Evolutionary conservation across 2,797 vertebrate genomes (phyloP).

Genomic region (Acanthis flammea): DNA sequence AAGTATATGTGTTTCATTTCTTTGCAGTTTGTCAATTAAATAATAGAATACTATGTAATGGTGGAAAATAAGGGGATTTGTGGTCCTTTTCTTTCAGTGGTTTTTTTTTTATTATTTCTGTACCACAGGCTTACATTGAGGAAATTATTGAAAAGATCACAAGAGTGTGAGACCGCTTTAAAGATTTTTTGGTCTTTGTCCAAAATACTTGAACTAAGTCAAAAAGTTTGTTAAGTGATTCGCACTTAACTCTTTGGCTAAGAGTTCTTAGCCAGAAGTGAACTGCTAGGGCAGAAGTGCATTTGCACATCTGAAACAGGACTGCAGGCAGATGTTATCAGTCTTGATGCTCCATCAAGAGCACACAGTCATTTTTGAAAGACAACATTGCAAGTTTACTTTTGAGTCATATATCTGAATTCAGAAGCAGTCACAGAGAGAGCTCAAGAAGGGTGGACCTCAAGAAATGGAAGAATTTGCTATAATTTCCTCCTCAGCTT

Average conservation of each 20-base stretch:
- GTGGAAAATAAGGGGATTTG: not conserved
- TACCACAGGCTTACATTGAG: not conserved
- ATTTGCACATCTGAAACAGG: not conserved
- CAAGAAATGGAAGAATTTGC: not conserved
- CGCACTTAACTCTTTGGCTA: not conserved
- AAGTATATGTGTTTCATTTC: not conserved
- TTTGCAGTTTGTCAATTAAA: not conserved
- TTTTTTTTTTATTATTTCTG: not conserved
- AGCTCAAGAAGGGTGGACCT: not conserved
- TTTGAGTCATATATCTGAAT: not conserved
- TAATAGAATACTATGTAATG: not conserved
- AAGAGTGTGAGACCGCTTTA: not conserved
- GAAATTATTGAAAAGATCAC: not conserved
- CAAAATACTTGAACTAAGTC: not conserved
- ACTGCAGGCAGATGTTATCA: not conserved
- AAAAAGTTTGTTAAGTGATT: not conserved
- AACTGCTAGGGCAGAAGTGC: not conserved
- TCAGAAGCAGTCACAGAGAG: not conserved
- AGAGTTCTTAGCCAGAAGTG: not conserved
- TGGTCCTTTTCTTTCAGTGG: not conserved
- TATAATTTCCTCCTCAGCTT: not conserved
- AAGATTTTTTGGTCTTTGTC: not conserved
- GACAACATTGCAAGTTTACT: not conserved
- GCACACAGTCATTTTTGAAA: not conserved
- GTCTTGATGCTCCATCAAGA: not conserved